These are phyloP conservation scores for Keiferia lycopersicella DNA, from an alignment of 2,888 invertebrate species.

Conservation along the genomic window DNA sequence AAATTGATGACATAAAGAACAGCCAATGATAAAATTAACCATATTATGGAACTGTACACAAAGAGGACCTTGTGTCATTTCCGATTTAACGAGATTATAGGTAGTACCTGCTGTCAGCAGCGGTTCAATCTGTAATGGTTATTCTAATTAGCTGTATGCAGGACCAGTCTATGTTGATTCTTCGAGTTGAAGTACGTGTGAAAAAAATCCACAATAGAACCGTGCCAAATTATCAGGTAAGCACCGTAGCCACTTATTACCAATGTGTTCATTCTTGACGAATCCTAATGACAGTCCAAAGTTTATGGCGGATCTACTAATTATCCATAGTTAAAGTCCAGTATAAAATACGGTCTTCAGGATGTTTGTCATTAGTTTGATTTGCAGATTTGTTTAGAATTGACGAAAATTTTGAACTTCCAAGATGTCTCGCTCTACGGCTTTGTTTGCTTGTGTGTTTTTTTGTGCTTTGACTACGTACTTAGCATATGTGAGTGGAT, in stretches of 20 bases:
- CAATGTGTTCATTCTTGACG: constrained; percentile 34
- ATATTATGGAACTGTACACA: neutral
- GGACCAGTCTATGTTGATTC: too few relatives aligned
- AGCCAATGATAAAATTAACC: neutral
- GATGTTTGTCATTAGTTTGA: constrained; percentile 23
- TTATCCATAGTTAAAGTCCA: constrained; percentile 26
- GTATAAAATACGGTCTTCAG: constrained; percentile 31
- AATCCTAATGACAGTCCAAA: constrained; percentile 30
- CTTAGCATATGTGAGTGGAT: constrained; percentile 46
- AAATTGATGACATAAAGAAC: neutral
- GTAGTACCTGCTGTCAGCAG: neutral
- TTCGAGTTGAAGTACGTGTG: neutral
- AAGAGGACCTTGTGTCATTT: neutral
- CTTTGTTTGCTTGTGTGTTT: constrained; percentile 43
- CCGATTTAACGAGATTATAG: neutral
- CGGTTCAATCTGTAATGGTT: too few relatives aligned
- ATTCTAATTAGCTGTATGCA: too few relatives aligned
- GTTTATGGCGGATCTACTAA: constrained; percentile 28
- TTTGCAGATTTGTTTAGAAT: neutral
- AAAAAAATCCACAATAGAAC: neutral
- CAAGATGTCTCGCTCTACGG: constrained; percentile 48
- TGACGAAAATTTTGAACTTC: neutral
- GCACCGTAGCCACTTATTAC: constrained; percentile 25
- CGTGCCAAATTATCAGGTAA: constrained; percentile 12
- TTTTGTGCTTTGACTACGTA: constrained; percentile 45